Base-by-base conservation (phyloP, 2,797 vertebrate genomes). In the Simalia tracyae region DNA sequence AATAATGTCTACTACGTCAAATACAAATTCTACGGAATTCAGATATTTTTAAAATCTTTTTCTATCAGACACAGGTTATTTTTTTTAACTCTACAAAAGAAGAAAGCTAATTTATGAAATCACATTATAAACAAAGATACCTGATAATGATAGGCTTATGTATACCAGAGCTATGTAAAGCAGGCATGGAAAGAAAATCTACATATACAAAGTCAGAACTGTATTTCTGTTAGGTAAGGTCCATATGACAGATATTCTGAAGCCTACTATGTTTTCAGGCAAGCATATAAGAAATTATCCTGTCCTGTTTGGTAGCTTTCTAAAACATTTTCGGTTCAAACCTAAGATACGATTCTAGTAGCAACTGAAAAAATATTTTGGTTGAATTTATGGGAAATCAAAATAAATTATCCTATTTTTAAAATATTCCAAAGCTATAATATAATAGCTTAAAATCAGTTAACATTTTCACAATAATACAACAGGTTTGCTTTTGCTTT, bases 391-490 rank as follows among this genome's bases (percentile, higher is more conserved):
- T 36, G 17, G n/a, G 12, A 28, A 91, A 86, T 68, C 5, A 42
- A 11, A 72, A 76, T 50, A 15, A 50, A 61, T 61, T 63, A 46
- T 76, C 26, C 81, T n/a, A 46, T 15, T 28, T 12, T 64, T 60
- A 24, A 42, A 28, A 36, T 89, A 46, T 68, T 68, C 15, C 81
- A 59, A 42, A 68, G 24, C 76, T 46, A 9, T 46, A 10, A 89
- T 36, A 66, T 90, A 59, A 28, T 59, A 91, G 54, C 15, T 59
- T 36, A 91, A 61, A 61, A 76, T 4, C 28, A 46, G 15, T 36
- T 46, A 59, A 90, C 42, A 86, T 26, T 93, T 91, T 88, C 22
- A 95, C 22, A 95, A 92, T 90, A 91, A 56, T 89, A 12, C 12
- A 94, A 92, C 56, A 89, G 88, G 61, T 59, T 72, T 68, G 72